Evolutionary conservation across 2,888 invertebrate species (phyloP).

Genomic region (Aethes cnicana): DNA sequence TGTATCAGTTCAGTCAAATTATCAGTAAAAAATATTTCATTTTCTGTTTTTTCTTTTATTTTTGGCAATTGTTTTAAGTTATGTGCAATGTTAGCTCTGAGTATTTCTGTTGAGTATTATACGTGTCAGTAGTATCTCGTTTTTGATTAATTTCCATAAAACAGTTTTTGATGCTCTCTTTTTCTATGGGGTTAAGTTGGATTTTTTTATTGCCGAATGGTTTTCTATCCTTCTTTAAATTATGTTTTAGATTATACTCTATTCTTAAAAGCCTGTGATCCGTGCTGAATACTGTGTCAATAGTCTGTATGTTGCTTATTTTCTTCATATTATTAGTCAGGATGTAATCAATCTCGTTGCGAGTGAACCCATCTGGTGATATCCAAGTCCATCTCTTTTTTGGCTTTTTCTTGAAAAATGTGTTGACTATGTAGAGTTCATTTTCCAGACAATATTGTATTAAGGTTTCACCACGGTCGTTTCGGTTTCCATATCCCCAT

Average conservation of each 20-base stretch:
- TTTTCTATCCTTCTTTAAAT: background rate
- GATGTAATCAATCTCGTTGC: conserved; percentile 1
- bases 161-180: background rate
- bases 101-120: background rate
- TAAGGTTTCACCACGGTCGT: background rate
- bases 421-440: background rate
- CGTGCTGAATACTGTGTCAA: background rate
- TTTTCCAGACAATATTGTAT: background rate
- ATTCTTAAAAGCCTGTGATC: background rate
- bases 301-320: background rate
- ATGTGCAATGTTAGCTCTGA: background rate
- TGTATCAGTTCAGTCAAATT: background rate
- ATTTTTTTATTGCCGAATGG: background rate
- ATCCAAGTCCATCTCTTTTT: conserved; percentile 6
- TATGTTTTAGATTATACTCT: background rate
- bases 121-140: too few relatives aligned
- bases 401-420: background rate
- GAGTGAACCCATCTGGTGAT: background rate
- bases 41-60: background rate
- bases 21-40: background rate
- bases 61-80: background rate
- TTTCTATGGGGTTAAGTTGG: background rate
- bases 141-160: background rate
- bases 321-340: background rate
- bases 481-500: too few relatives aligned